Percentiles rank a stretch among this genome's conserved stretches.
Conservation (phyloP, 2,888 invertebrate genomes). For the Phengaris alcon region DNA sequence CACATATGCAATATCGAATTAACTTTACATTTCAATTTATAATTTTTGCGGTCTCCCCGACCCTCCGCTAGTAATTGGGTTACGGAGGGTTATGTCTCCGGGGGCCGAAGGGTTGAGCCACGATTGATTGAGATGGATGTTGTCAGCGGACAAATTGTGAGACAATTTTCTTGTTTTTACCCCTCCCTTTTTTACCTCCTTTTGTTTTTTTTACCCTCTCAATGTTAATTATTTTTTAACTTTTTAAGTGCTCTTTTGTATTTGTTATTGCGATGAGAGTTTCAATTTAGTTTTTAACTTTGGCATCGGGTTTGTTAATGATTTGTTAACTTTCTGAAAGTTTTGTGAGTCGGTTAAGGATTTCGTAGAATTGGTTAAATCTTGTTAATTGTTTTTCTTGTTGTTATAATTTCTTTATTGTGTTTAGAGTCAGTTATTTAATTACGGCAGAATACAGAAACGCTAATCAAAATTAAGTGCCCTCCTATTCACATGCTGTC, state of each 20-base stretch:
- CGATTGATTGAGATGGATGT: slow-evolving; percentile 77
- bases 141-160: slow-evolving; percentile 69
- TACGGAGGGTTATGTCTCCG: slow-evolving; percentile 61
- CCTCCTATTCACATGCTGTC: no score
- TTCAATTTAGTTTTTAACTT: slow-evolving; percentile 34
- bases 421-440: no score
- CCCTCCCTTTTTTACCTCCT: slow-evolving; percentile 39
- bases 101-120: slow-evolving; percentile 71
- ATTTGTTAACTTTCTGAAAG: slow-evolving; percentile 6
- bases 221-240: slow-evolving; percentile 56
- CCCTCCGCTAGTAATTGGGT: slow-evolving; percentile 73
- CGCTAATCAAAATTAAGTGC: no score
- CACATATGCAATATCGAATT: slow-evolving; percentile 45
- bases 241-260: slow-evolving; percentile 49
- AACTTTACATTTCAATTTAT: slow-evolving; percentile 73
- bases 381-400: slow-evolving; percentile 3
- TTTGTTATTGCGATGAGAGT: slow-evolving; percentile 30
- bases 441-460: no score
- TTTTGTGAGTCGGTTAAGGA: not conserved
- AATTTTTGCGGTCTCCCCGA: slow-evolving; percentile 62
- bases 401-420: not conserved
- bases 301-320: not conserved
- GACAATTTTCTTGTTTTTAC: slow-evolving; percentile 60
- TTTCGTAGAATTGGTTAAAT: not conserved
- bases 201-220: slow-evolving; percentile 41